Base-by-base conservation (phyloP, 1,140 invertebrate species). In the Battus philenor region DNA sequence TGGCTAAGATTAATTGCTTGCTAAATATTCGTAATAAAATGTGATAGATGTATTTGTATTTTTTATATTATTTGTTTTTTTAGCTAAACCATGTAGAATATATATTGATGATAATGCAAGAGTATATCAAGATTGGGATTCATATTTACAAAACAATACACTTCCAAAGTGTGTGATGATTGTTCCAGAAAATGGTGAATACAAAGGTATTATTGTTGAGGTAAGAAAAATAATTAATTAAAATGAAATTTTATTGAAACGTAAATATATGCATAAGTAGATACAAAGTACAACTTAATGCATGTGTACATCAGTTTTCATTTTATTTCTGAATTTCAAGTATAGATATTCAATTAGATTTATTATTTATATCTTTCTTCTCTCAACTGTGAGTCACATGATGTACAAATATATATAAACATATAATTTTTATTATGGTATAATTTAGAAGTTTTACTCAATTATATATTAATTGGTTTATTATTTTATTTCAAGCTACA, bases 91-190 rank as follows among this genome's bases (percentile, higher is more conserved):
- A 2, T 84, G 80, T 46, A 61, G 51, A 44, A 56, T 85, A 0
- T 85, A 64, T 30, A 62, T 85, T 26, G 80, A 85, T 58, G 80
- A 85, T 24, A 67, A 69, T 59, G 80, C 70, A 12, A 63, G 80
- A 44, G 78, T 85, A 0, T 85, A 85, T 26, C 63, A 74, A 1
- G 50, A 70, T 27, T 85, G 80, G 80, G 39, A 71, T 22, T 74
- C 74, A 20, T 82, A 70, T 45, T 50, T 85, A 27, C 60, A 32
- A 4, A 63, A 78, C 10, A 85, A 85, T 44, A 76, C 68, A 10
- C 53, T 74, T 16, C 70, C 72, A 8, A 68, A 85, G 54, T 85
- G 81, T 76, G 81, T 85, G 2, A 60, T 85, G 1, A 68, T 78
- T 54, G 74, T 70, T 6, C 81, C 81, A 10, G 61, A 79, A 54